Evolutionary conservation across 1,140 invertebrate species (phyloP), one percentile per base, ranked within the genome.

Genomic region (Drosophila littoralis): DNA sequence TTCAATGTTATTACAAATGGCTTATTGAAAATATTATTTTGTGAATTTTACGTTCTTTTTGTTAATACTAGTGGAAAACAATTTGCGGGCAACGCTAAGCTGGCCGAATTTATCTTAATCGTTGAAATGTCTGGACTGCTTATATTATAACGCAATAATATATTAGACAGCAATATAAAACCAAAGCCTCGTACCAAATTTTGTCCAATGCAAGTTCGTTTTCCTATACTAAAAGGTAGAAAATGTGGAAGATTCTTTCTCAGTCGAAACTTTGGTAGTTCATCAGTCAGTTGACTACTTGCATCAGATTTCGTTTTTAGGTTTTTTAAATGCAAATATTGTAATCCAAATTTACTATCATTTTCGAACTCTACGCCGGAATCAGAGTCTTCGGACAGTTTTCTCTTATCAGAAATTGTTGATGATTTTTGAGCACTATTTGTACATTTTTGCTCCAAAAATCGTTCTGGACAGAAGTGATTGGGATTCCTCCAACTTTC

Each of bases 161-260:
- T 92, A 38, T 95, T 96, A 0, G 95, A 94, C 42, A 97, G 90
- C 40, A 95, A 94, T 0, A 96, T 93, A 90, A 97, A 97, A 59
- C 94, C 94, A 81, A 97, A 94, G 17, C 95, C 95, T n/a, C 96
- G 95, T 0, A 97, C 96, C 48, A 98, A 92, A 60, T 96, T 96
- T 92, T 97, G 97, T 0, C 97, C 97, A 77, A 98, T 96, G 89
- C 98, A 98, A 0, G 97, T 97, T 7, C 97, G 93, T 73, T 97
- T 95, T 0, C 97, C 96, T n/a, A 96, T 97, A 72, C 96, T 96
- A 91, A 98, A 98, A 0, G 97, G 97, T 10, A 98, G 92, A 81
- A 97, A 98, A 90, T 97, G 94, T 4, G 96, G 93, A 22, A 94
- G 93, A 68, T 94, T 94, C 70, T 91, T 93, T 60, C 92, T 93